phyloP scores from a whole-genome alignment of 2,888 invertebrate genomes.

The Mechanitis mazaeus region DNA sequence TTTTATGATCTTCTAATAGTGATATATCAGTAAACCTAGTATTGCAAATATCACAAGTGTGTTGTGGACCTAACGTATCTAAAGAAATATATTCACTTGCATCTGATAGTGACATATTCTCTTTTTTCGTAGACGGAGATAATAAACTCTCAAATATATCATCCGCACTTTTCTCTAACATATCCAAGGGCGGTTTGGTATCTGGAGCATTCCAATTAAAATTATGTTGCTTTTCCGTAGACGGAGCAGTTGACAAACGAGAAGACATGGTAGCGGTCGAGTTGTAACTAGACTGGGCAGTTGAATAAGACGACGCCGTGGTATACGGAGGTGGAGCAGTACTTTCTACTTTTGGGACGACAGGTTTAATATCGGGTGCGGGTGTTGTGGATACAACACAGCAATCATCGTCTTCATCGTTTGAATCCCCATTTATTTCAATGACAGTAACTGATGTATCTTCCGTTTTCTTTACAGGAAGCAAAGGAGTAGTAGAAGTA shows the following conservation, averaged over 20 bases:
- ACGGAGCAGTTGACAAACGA: constrained; percentile 40
- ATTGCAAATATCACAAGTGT: constrained; percentile 78
- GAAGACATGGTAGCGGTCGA: constrained; percentile 34
- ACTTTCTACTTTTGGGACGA: constrained; percentile 59
- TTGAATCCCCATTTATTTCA: constrained; percentile 70
- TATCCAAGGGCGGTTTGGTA: constrained; percentile 60
- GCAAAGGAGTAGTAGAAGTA: constrained; percentile 38
- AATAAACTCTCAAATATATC: constrained; percentile 68
- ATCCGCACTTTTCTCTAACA: constrained; percentile 67
- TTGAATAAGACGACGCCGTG: constrained; percentile 41
- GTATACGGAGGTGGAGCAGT: constrained; percentile 47
- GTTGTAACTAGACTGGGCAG: constrained; percentile 34
- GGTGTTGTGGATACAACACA: constrained; percentile 70
- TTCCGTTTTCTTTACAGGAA: constrained; percentile 60
- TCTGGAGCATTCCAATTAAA: constrained; percentile 73
- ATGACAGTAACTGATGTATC: constrained; percentile 55
- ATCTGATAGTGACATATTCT: constrained; percentile 53
- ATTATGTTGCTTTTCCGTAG: constrained; percentile 65
- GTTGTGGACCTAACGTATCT: constrained; percentile 78
- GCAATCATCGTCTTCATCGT: constrained; percentile 70
- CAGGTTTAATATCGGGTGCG: constrained; percentile 61
- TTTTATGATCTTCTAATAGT: constrained; percentile 72
- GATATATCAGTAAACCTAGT: constrained; percentile 76
- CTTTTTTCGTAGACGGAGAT: constrained; percentile 60
- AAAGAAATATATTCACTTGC: constrained; percentile 80